Percentiles rank a stretch among this genome's conserved stretches.
Conservation (phyloP, 2,113 vertebrate genomes). For the Daboia siamensis region DNA sequence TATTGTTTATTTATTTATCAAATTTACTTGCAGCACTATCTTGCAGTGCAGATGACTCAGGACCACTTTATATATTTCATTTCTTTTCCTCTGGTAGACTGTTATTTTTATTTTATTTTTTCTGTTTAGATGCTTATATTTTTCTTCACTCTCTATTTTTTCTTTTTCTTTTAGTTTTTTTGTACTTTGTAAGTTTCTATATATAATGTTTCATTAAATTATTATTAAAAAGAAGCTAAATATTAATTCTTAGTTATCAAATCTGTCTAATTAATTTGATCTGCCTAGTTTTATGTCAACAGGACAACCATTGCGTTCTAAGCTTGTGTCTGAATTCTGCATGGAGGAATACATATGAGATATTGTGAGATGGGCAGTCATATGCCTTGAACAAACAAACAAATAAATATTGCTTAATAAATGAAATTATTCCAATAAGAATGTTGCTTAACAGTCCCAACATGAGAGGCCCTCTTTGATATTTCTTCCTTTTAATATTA, state of each 20-base stretch:
- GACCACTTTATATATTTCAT: neutral
- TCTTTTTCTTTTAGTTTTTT: neutral
- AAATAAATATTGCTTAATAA: neutral
- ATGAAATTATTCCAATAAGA: neutral
- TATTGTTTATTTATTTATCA: neutral
- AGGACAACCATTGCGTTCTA: neutral
- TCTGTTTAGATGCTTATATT: neutral
- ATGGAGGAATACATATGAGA: neutral
- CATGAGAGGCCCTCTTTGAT: neutral
- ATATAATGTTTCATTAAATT: neutral
- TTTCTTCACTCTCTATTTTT: neutral
- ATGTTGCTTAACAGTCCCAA: neutral
- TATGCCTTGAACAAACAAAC: neutral
- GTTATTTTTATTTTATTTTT: neutral
- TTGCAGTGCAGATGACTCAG: neutral
- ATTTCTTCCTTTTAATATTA: neutral
- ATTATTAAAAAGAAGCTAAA: neutral
- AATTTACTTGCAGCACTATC: neutral
- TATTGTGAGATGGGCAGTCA: neutral
- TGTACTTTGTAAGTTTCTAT: neutral
- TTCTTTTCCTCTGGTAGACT: neutral
- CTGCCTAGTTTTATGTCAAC: neutral
- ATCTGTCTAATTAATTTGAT: neutral
- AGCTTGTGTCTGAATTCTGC: neutral
- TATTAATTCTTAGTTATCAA: neutral